Evolutionary conservation across 2,797 vertebrate genomes (phyloP), one percentile per base, ranked within the genome.

Genomic region (Micropoecilia bifurca): DNA sequence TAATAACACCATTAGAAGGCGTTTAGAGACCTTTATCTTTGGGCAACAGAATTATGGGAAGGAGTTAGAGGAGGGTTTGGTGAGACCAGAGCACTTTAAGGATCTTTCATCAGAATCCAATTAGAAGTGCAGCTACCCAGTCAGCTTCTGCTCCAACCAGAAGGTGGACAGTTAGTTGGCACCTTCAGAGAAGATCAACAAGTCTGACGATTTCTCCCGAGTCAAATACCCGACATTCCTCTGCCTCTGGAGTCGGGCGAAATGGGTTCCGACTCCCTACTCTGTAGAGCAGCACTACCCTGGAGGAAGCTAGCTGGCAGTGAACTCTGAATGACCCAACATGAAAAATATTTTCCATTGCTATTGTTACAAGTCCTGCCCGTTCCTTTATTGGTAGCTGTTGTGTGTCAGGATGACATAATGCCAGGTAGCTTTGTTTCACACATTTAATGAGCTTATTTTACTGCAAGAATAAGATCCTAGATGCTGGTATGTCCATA

Each of bases 301-400:
- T 77, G 81, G 39, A 92, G 87, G 92, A 92, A 90, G 89, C 91
- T 79, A 1, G 80, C 85, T 81, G 55, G 86, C 85, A 86, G 71
- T 91, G 93, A 93, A 93, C 92, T 95, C 90, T 66, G 87, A 91
- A 84, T 92, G 93, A 95, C 92, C 90, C 80, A 88, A 85, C 80
- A 46, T 75, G 3, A 88, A 82, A 89, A 91, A 90, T 88, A 89
- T 90, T 91, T 93, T 91, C 90, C 89, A 90, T 86, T 89, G 85
- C 89, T 81, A 89, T 86, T 88, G 88, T 93, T 88, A 80, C 81
- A 46, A 39, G 79, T 77, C 80, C 80, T 55, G 81, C 80, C 79
- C 73, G 71, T 78, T 82, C 55, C 75, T 28, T 55, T 72, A 69
- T 78, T 69, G 25, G 22, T 6, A 68, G 63, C 79, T 39, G 59